Evolutionary conservation across 2,888 invertebrate genomes (phyloP).

Genomic region (Rhagonycha fulva): DNA sequence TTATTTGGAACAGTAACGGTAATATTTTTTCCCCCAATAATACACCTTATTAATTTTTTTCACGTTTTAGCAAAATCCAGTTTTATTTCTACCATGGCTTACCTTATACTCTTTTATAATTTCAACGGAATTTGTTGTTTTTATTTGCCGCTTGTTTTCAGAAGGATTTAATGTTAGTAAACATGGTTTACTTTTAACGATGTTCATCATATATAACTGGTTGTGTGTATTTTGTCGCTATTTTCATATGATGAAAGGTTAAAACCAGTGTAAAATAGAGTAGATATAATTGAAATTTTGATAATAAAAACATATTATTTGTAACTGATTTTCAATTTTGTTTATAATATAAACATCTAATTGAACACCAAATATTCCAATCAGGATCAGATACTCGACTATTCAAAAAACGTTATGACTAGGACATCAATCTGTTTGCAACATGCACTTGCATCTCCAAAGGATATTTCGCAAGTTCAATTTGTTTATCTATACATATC

Average conservation of each 20-base stretch:
- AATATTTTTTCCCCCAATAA: constrained; percentile 16
- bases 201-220: constrained; percentile 51
- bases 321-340: not conserved
- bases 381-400: too few species aligned
- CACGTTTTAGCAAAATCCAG: constrained; percentile 46
- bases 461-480: too few species aligned
- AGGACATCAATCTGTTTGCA: too few species aligned
- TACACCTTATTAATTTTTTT: not conserved
- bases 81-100: constrained; percentile 50
- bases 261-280: not conserved
- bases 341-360: too few species aligned
- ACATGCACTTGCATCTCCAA: too few species aligned
- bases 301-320: not conserved
- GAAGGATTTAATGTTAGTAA: constrained; percentile 45
- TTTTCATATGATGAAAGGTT: constrained; percentile 28
- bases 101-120: constrained; percentile 48
- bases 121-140: constrained; percentile 44
- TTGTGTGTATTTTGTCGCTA: constrained; percentile 49
- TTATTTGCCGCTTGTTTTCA: constrained; percentile 40
- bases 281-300: not conserved
- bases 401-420: too few species aligned
- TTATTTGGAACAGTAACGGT: constrained; percentile 48
- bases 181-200: constrained; percentile 42
- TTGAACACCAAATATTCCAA: too few species aligned
- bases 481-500: too few species aligned